phyloP scores from a whole-genome alignment of 2,797 vertebrate species.

The Chlorospingus semifuscus region DNA sequence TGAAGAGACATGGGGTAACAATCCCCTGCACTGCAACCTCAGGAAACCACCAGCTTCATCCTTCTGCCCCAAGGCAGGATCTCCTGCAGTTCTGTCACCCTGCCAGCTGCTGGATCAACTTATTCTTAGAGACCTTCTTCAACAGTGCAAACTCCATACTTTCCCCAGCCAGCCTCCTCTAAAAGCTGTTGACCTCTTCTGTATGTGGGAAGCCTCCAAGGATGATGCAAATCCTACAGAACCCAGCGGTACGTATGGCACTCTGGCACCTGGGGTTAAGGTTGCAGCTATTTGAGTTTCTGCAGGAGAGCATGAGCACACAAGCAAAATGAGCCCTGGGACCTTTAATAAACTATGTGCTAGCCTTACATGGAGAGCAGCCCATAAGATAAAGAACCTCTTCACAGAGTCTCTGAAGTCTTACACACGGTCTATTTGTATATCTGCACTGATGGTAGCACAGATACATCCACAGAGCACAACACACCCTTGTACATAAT shows the following conservation, averaged over 20 bases:
- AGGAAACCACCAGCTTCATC: neutral
- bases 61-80: neutral
- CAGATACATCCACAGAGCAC: neutral
- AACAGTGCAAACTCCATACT: rapidly evolving
- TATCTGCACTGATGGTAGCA: neutral
- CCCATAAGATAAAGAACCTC: conserved; percentile 43
- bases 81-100: neutral
- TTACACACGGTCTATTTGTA: neutral
- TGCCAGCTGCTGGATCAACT: neutral
- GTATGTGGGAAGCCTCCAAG: neutral
- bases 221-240: neutral
- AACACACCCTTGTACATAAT: neutral
- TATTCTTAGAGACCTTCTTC: neutral
- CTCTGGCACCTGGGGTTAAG: neutral
- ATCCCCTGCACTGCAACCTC: rapidly evolving
- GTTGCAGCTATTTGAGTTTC: neutral
- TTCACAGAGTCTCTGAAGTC: conserved; percentile 4
- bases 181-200: neutral
- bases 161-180: neutral
- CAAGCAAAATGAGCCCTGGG: neutral
- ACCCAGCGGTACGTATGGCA: rapidly evolving
- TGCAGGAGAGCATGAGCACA: neutral
- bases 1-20: neutral
- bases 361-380: neutral
- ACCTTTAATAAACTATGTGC: neutral